These are phyloP conservation scores for Rosalia funebris DNA, from an alignment of 2,888 invertebrate species.

Conservation along the genomic window DNA sequence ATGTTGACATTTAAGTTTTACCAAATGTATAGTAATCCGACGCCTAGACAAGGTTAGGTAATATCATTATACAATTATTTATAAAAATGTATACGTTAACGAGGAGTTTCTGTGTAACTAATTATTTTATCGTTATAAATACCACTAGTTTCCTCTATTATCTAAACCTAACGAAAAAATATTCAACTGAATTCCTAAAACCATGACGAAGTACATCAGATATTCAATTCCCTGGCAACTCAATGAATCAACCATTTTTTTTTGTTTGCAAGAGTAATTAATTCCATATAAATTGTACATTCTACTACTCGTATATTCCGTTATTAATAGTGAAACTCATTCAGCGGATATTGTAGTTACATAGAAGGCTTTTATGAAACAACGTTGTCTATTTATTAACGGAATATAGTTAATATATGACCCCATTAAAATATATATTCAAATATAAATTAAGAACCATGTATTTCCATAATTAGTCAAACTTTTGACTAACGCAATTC, in stretches of 20 bases:
- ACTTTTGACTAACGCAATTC: too few relatives aligned
- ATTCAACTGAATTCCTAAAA: neutral
- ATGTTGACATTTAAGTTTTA: neutral
- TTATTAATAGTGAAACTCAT: neutral
- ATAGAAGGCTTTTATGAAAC: too few relatives aligned
- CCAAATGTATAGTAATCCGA: neutral
- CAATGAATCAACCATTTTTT: neutral
- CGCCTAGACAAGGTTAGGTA: neutral
- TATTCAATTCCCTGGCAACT: neutral
- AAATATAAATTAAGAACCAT: too few relatives aligned
- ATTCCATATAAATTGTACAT: neutral
- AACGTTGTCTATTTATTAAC: too few relatives aligned
- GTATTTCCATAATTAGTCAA: too few relatives aligned
- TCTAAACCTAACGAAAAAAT: neutral
- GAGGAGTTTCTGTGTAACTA: neutral
- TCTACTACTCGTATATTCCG: neutral
- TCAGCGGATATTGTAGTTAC: too few relatives aligned
- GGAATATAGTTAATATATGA: too few relatives aligned
- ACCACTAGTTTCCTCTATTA: constrained; percentile 4
- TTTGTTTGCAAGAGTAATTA: constrained; percentile 5
- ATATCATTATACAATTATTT: neutral
- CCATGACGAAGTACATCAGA: neutral
- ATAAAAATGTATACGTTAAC: neutral
- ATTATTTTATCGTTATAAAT: neutral
- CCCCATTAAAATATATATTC: too few relatives aligned